Base-by-base conservation (phyloP, 2,113 vertebrate species). In the Hyperopisus bebe region DNA sequence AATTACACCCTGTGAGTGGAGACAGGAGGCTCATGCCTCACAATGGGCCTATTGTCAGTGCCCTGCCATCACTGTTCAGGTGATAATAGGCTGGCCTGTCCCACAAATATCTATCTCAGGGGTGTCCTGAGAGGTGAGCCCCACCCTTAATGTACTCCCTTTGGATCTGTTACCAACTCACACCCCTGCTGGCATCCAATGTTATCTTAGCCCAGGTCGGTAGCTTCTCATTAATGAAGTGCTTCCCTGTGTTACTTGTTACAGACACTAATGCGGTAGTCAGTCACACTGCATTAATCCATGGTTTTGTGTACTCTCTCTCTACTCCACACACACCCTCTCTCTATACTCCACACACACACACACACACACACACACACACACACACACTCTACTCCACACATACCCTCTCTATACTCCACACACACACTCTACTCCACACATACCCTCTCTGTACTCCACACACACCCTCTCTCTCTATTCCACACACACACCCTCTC, bases 1-100 rank as follows among this genome's bases (percentile, higher is more conserved):
- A 87, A 91, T 92, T 88, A 92, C 91, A 90, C 93, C 91, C 92
- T 92, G 82, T 53, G 53, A 86, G 3, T 47, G 89, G 46, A 8
- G 88, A 35, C 4, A 90, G 88, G 44, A 27, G 46, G 88, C 83
- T 84, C 50, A 21, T 39, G 55, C 11, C n/a, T 10, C 9, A 48
- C 13, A 53, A 46, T n/a, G 31, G 46, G 39, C 13, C 27, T 21
- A 24, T 48, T 50, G 31, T 15, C 47, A 48, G 17, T 8, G 42
- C 9, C 58, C 13, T 77, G 58, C 44, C 70, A 47, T 17, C 31
- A 53, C 70, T 24, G 35, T 66, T 66, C 35, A 74, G 21, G 13
- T 46, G 24, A 88, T 19, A 77, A 77, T 42, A 24, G 17, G 50
- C 17, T 51, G 13, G n/a, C n/a, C 48, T 53, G n/a, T 88, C 10